phyloP scores from a whole-genome alignment of 2,797 vertebrate genomes.

The Sebastes itinus region DNA sequence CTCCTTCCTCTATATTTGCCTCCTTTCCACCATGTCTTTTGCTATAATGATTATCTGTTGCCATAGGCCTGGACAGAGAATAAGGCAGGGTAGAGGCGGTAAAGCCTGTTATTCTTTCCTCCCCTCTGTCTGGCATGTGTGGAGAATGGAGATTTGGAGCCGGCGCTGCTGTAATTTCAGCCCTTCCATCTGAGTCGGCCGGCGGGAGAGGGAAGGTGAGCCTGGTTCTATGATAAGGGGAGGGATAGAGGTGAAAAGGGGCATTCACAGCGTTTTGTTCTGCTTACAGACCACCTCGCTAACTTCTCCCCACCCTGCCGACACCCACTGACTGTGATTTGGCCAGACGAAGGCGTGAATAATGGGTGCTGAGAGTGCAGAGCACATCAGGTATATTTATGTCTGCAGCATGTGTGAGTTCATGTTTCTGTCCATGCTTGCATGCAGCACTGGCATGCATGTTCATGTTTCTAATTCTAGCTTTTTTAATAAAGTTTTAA shows the following conservation, averaged over 20 bases:
- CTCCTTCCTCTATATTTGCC: conserved; percentile 22
- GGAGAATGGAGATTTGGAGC: conserved; percentile 71
- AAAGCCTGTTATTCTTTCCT: conserved; percentile 76
- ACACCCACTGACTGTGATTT: conserved; percentile 14
- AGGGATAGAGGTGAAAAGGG: conserved; percentile 13
- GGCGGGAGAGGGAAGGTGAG: conserved; percentile 49
- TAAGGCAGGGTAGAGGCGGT: conserved; percentile 40
- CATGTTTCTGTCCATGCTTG: not conserved
- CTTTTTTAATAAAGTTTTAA: not conserved
- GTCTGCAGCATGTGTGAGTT: not conserved
- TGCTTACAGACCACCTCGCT: not conserved
- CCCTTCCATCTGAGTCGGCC: conserved; percentile 23
- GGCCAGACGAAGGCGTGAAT: conserved; percentile 3
- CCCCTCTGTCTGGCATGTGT: conserved; percentile 73
- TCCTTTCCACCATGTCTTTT: conserved; percentile 36
- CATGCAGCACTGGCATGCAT: not conserved
- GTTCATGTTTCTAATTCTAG: not conserved
- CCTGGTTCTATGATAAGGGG: conserved; percentile 37
- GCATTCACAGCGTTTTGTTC: conserved; percentile 27
- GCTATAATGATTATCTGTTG: conserved; percentile 65
- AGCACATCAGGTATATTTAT: not conserved
- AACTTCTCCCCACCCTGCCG: no score
- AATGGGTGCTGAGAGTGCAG: not conserved
- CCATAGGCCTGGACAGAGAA: conserved; percentile 27
- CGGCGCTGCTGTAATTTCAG: conserved; percentile 70